Evolutionary conservation across 2,888 invertebrate genomes (phyloP).

Genomic region (Drosophila birchii): DNA sequence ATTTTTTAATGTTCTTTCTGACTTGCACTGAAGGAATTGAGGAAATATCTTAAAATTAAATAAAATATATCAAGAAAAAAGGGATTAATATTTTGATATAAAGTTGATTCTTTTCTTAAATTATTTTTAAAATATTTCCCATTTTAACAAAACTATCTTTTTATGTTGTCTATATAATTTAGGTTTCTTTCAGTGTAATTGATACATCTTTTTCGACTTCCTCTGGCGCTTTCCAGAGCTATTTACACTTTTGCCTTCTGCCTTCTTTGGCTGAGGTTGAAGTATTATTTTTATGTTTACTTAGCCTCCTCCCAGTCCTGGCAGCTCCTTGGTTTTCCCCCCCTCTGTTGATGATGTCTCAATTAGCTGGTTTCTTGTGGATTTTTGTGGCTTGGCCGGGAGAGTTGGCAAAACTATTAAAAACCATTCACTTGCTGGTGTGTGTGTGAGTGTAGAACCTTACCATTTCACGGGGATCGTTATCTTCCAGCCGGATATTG

Average conservation of each 20-base stretch:
- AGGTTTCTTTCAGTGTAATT: slow-evolving; percentile 20
- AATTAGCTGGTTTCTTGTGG: slow-evolving; percentile 66
- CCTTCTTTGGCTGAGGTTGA: slow-evolving; percentile 15
- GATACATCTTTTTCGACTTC: slow-evolving; percentile 44
- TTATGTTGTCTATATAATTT: neutral
- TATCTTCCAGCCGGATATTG: slow-evolving; percentile 42
- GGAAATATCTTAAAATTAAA: neutral
- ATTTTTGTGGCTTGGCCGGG: slow-evolving; percentile 55
- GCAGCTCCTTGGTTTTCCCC: neutral
- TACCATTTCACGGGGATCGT: slow-evolving; percentile 41
- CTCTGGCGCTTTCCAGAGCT: slow-evolving; percentile 68
- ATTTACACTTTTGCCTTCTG: slow-evolving; percentile 66
- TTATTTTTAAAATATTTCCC: neutral
- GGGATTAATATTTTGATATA: no score
- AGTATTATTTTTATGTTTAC: slow-evolving; percentile 55
- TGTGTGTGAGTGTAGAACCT: slow-evolving; percentile 3
- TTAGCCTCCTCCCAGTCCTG: slow-evolving; percentile 35
- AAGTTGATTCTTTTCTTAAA: no score
- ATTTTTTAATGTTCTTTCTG: slow-evolving; percentile 55
- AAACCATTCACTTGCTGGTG: slow-evolving; percentile 2
- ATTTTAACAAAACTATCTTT: neutral
- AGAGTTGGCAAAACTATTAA: slow-evolving; percentile 44
- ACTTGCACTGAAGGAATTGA: neutral
- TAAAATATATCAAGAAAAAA: neutral
- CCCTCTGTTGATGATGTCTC: slow-evolving; percentile 64